Evolutionary conservation across 2,113 vertebrate genomes (phyloP).

Genomic region (Lepidothrix coronata): DNA sequence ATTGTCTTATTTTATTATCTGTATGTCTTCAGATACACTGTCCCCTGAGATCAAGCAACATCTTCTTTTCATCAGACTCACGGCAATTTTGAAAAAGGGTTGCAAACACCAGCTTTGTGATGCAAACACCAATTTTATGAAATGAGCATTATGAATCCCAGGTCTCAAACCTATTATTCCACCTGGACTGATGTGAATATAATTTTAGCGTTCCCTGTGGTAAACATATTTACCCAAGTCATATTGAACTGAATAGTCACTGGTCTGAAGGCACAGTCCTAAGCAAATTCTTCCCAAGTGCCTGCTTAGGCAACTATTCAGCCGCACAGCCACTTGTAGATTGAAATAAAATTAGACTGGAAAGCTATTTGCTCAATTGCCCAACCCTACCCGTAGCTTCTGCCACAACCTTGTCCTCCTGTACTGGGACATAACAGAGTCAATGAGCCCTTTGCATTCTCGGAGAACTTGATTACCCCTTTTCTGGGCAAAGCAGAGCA

Average conservation of each 20-base stretch:
- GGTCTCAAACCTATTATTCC: neutral
- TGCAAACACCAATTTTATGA: neutral
- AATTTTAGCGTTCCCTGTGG: neutral
- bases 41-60: neutral
- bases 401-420: neutral
- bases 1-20: neutral
- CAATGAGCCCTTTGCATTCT: neutral
- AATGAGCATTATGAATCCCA: neutral
- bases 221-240: neutral
- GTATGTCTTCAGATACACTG: neutral
- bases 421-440: neutral
- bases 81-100: neutral
- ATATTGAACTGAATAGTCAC: neutral
- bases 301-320: neutral
- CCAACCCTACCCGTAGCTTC: neutral
- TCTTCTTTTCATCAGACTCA: neutral
- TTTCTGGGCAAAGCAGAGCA: neutral
- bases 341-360: neutral
- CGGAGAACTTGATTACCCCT: fast-evolving
- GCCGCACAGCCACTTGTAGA: neutral
- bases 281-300: neutral
- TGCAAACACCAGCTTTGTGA: neutral
- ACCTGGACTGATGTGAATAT: neutral
- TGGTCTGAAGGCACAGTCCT: neutral
- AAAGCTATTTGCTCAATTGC: neutral